Evolutionary conservation across 1,140 invertebrate species (phyloP).

Genomic region (Delia radicum): DNA sequence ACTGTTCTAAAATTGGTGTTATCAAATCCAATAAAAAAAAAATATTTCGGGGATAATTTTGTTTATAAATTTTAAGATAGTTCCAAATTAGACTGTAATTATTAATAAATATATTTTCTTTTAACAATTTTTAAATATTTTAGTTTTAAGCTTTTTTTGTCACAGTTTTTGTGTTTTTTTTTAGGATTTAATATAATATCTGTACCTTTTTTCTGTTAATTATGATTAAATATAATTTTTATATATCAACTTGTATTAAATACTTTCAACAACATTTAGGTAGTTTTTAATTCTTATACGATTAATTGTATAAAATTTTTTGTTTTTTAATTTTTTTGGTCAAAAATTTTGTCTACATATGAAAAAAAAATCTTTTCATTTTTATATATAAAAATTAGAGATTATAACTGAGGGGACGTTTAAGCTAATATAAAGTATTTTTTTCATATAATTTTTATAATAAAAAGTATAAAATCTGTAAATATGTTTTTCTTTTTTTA

Average conservation of each 20-base stretch:
- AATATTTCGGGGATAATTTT: no score
- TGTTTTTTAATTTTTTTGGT: neutral
- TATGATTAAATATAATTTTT: no score
- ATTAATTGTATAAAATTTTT: conserved; percentile 3
- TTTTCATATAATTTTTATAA: neutral
- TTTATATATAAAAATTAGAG: neutral
- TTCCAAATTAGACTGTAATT: no score
- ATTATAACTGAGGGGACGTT: neutral
- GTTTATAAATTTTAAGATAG: no score
- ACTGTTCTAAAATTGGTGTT: no score
- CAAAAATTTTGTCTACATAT: neutral
- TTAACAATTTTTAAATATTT: no score
- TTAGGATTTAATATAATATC: no score
- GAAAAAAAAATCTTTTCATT: neutral
- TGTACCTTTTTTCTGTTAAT: no score
- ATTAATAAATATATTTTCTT: no score
- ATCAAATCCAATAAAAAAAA: no score
- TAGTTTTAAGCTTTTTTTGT: no score
- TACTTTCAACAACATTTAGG: conserved; percentile 21
- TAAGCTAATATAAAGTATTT: neutral
- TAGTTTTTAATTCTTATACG: neutral
- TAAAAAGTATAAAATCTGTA: conserved; percentile 2
- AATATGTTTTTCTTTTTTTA: neutral
- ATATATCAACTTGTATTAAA: conserved; percentile 15
- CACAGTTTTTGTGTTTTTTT: no score